Percentiles rank a stretch among this genome's conserved stretches.
phyloP scores from a whole-genome alignment of 1,140 invertebrate species.

The Epicauta chinensis region DNA sequence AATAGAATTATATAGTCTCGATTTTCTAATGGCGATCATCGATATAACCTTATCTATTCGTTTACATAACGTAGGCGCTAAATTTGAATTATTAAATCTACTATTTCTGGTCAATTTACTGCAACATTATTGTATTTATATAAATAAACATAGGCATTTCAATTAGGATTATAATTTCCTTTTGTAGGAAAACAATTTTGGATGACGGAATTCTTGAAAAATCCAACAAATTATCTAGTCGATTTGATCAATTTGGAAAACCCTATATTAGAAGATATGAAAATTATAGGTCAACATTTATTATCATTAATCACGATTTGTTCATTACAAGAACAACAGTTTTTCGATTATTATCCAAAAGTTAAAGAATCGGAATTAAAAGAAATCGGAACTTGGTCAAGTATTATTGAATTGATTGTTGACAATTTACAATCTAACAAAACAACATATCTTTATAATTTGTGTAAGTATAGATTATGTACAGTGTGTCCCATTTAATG shows the following conservation, averaged over 20 bases:
- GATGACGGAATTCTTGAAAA: slow-evolving; percentile 34
- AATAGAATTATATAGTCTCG: not conserved
- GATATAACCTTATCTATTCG: too few species aligned
- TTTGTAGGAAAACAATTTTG: slow-evolving; percentile 20
- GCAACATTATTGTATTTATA: too few species aligned
- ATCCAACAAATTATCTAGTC: slow-evolving; percentile 25
- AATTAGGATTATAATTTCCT: too few species aligned
- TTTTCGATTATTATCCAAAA: slow-evolving; percentile 25
- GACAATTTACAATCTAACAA: slow-evolving; percentile 39
- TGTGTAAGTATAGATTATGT: slow-evolving; percentile 42
- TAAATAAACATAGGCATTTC: too few species aligned
- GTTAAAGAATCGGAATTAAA: slow-evolving; percentile 1
- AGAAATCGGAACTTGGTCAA: slow-evolving; percentile 26
- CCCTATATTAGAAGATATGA: slow-evolving; percentile 21
- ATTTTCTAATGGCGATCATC: too few species aligned
- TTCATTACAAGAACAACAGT: slow-evolving; percentile 32
- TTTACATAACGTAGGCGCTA: too few species aligned
- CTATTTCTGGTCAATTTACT: too few species aligned
- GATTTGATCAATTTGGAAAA: slow-evolving; percentile 25
- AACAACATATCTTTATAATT: slow-evolving; percentile 49
- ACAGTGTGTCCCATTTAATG: too few species aligned
- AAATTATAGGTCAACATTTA: slow-evolving; percentile 33
- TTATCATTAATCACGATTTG: slow-evolving; percentile 33
- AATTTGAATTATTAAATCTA: too few species aligned
- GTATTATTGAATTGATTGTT: slow-evolving; percentile 35